Conservation (phyloP, 2,113 vertebrate species). For the Donacobius atricapilla region DNA sequence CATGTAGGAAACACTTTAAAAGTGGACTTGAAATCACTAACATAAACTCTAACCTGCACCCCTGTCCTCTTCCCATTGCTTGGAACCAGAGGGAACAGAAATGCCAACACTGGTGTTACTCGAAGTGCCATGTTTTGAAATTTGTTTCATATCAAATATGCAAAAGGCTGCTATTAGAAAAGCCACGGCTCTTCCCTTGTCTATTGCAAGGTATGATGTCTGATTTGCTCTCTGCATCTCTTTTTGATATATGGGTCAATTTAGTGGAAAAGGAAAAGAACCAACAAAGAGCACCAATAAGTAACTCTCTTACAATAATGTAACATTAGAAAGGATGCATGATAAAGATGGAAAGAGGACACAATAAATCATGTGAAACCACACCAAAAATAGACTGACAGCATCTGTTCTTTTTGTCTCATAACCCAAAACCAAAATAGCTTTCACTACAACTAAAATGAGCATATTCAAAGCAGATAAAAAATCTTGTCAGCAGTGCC, state of each 20-base stretch:
- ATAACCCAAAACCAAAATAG: not conserved
- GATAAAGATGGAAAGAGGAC: not conserved
- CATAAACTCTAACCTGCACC: not conserved
- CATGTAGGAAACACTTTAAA: not conserved
- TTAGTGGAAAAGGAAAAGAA: not conserved
- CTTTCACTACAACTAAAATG: not conserved
- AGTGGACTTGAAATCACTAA: not conserved
- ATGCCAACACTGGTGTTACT: not conserved
- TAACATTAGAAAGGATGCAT: not conserved
- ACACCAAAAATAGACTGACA: constrained; percentile 1
- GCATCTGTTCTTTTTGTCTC: not conserved
- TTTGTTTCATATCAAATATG: not conserved
- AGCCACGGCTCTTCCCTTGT: not conserved
- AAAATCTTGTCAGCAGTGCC: not conserved
- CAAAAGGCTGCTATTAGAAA: not conserved
- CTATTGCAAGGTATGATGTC: not conserved
- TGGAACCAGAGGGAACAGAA: not conserved
- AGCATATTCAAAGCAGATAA: not conserved
- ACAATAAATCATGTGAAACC: not conserved
- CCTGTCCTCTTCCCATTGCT: not conserved
- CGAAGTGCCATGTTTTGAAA: not conserved
- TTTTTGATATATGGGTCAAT: not conserved
- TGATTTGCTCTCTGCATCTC: not conserved
- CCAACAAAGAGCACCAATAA: not conserved
- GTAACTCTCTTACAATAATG: not conserved